These are phyloP conservation scores for Verasper variegatus DNA, from an alignment of 2,113 vertebrate species.

Conservation along the genomic window DNA sequence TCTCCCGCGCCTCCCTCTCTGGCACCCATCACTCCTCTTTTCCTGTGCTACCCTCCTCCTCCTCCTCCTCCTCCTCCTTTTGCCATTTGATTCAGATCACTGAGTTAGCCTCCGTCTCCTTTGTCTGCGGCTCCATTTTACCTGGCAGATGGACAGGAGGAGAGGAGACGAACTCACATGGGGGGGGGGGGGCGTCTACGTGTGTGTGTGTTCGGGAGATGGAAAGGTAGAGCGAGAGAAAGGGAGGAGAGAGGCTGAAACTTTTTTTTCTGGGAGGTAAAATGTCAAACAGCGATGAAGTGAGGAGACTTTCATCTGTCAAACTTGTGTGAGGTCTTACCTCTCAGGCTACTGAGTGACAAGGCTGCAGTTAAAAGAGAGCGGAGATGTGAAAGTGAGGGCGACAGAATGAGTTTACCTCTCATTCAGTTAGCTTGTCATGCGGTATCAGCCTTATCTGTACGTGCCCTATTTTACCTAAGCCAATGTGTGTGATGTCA, in stretches of 20 bases:
- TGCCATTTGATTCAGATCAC: constrained; percentile 80
- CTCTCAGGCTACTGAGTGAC: constrained; percentile 71
- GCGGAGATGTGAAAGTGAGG: constrained; percentile 54
- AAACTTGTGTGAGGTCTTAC: constrained; percentile 68
- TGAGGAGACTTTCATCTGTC: constrained; percentile 75
- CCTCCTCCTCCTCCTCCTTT: constrained; percentile 46
- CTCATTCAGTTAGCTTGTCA: constrained; percentile 64
- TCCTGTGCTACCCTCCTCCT: constrained; percentile 55
- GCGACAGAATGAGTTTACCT: constrained; percentile 77
- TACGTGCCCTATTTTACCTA: constrained; percentile 57
- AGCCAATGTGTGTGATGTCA: constrained; percentile 33
- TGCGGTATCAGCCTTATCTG: constrained; percentile 50
- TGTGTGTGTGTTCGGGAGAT: constrained; percentile 10
- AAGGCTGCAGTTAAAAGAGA: constrained; percentile 68
- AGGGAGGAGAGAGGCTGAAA: constrained; percentile 52
- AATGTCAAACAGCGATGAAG: constrained; percentile 75
- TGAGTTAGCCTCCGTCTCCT: constrained; percentile 70
- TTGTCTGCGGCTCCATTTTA: constrained; percentile 74
- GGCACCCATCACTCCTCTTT: constrained; percentile 78
- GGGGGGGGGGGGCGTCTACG: constrained; percentile 15
- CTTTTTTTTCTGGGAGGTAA: constrained; percentile 63
- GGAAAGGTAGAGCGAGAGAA: constrained; percentile 41
- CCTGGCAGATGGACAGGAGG: constrained; percentile 73
- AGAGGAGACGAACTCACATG: constrained; percentile 53
- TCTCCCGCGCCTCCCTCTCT: constrained; percentile 61